A percentile compares a stretch with the other conserved stretches of the same genome.
These are phyloP conservation scores for Habropoda laboriosa DNA, from an alignment of 1,140 invertebrate species.

Conservation along the genomic window DNA sequence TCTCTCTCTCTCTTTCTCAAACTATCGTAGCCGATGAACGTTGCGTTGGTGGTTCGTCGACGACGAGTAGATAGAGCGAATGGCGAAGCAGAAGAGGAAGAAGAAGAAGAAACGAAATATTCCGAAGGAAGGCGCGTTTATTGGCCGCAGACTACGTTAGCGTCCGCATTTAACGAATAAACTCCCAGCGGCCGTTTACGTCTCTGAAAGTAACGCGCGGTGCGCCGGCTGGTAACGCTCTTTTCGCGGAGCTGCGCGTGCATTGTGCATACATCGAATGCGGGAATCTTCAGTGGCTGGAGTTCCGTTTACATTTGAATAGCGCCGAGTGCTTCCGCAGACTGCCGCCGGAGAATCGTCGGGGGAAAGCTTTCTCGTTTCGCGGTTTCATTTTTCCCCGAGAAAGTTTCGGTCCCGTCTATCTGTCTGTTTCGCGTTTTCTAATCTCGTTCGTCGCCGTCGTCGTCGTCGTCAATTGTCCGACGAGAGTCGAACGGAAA, in stretches of 20 bases:
- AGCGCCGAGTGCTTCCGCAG: background rate
- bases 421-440: no score
- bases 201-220: background rate
- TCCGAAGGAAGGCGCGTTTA: constrained; percentile 35
- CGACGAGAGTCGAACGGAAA: no score
- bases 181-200: background rate
- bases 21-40: no score
- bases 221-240: constrained; percentile 12
- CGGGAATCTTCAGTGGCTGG: background rate
- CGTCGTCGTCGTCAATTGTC: no score
- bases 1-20: no score
- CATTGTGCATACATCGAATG: background rate
- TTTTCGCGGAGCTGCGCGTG: constrained; percentile 10
- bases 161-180: constrained; percentile 35
- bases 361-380: background rate
- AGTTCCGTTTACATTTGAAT: constrained; percentile 21
- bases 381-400: no score
- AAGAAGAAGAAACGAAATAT: constrained; percentile 15
- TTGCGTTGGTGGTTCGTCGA: background rate
- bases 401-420: no score
- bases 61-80: background rate
- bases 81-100: background rate
- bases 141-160: background rate
- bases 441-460: no score
- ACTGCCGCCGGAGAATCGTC: background rate